Conservation (phyloP, 2,888 invertebrate genomes). For the Epinotia nisella region DNA sequence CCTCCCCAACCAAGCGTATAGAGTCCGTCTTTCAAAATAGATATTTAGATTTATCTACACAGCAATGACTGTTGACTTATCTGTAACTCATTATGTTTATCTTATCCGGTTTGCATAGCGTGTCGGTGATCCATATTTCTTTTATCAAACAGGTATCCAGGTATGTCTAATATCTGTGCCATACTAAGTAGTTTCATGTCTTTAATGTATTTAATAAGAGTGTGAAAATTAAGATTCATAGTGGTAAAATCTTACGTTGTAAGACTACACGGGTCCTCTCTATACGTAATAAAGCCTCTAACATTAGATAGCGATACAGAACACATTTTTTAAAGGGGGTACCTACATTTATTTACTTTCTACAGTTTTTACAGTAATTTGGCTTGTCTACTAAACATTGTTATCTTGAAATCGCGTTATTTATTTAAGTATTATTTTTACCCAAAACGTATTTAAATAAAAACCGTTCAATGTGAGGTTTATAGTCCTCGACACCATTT, state of each 20-base stretch:
- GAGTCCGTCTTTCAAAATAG: neutral
- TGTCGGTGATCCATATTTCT: conserved; percentile 30
- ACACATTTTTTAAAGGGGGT: neutral
- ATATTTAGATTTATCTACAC: neutral
- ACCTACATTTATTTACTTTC: too few relatives aligned
- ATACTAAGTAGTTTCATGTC: neutral
- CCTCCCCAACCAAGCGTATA: neutral
- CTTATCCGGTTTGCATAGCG: conserved; percentile 37
- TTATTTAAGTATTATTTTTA: too few relatives aligned
- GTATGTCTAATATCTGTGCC: conserved; percentile 8
- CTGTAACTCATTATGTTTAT: conserved; percentile 36
- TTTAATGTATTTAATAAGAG: neutral
- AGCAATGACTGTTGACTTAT: conserved; percentile 21
- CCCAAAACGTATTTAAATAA: too few relatives aligned
- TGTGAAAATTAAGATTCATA: neutral
- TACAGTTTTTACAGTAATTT: neutral
- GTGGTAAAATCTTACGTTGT: neutral
- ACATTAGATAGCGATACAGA: neutral
- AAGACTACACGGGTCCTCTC: conserved; percentile 8
- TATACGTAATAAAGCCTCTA: neutral
- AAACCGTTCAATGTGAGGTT: too few relatives aligned
- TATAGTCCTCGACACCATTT: too few relatives aligned
- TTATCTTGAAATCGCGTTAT: too few relatives aligned
- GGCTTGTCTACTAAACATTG: neutral
- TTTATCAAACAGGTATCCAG: conserved; percentile 19